Percentiles rank a stretch among this genome's conserved stretches.
Evolutionary conservation across 1,140 invertebrate genomes (phyloP).

Genomic region (Dendroctonus valens): DNA sequence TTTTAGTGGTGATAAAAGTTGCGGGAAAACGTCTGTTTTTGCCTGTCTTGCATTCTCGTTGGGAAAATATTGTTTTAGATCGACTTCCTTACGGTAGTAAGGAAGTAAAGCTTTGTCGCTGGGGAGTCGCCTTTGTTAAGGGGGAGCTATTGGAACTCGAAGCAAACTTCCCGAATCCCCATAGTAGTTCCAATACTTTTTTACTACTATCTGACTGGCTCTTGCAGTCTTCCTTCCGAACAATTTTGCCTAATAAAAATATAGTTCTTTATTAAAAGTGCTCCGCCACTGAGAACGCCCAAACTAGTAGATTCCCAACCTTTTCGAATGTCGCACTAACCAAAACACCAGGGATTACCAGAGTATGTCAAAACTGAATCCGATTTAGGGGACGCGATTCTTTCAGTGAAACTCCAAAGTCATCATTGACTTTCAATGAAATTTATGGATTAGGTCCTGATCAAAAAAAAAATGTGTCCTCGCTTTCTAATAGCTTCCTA

Average conservation of each 20-base stretch:
- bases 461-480: conserved; percentile 28
- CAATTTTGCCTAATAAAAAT: no score
- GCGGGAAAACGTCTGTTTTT: conserved; percentile 33
- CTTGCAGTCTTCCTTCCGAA: no score
- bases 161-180: no score
- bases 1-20: conserved; percentile 27
- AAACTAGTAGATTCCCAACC: no score
- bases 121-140: neutral
- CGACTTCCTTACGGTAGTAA: conserved; percentile 1
- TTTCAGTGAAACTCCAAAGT: conserved; percentile 24
- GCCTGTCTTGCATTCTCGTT: conserved; percentile 28
- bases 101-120: conserved; percentile 3
- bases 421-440: conserved; percentile 27
- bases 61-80: conserved; percentile 19
- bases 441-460: conserved; percentile 28
- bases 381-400: conserved; percentile 17
- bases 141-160: no score
- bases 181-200: no score
- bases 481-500: conserved; percentile 29
- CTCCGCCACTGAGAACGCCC: no score
- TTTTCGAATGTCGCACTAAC: conserved; percentile 13
- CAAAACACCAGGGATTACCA: conserved; percentile 31
- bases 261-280: no score
- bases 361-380: conserved; percentile 18
- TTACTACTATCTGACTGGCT: no score